Evolutionary conservation across 2,797 vertebrate species (phyloP).

Genomic region (Phataginus tricuspis): DNA sequence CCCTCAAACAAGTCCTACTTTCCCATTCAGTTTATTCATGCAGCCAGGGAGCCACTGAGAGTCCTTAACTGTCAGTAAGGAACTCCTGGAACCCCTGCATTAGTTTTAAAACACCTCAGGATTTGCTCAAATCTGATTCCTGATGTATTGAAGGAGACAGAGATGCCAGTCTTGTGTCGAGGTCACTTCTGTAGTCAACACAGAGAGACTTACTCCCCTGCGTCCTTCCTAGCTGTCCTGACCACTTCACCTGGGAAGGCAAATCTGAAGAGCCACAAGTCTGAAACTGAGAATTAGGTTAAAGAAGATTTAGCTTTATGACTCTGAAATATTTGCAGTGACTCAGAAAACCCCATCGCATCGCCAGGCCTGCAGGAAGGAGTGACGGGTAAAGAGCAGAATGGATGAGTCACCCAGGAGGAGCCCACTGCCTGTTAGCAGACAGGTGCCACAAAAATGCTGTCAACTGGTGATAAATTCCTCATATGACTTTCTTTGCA

Average conservation of each 20-base stretch:
- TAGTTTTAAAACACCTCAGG: not conserved
- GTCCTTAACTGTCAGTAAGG: accelerated
- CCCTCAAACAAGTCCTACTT: not conserved
- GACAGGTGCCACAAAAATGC: not conserved
- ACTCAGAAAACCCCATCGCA: not conserved
- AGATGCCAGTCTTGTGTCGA: not conserved
- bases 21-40: no score
- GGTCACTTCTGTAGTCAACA: not conserved
- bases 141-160: not conserved
- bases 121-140: not conserved
- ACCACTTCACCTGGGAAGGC: not conserved
- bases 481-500: not conserved
- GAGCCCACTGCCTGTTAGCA: not conserved
- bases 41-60: not conserved
- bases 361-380: not conserved
- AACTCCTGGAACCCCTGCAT: not conserved
- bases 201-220: not conserved
- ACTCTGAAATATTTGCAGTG: not conserved
- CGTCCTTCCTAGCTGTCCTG: not conserved
- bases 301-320: not conserved
- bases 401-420: not conserved
- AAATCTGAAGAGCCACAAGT: not conserved
- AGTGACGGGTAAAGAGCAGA: not conserved
- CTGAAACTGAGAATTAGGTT: not conserved
- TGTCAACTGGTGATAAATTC: not conserved